Conservation (phyloP, 2,113 vertebrate species). For the Rhabdornis inornatus region DNA sequence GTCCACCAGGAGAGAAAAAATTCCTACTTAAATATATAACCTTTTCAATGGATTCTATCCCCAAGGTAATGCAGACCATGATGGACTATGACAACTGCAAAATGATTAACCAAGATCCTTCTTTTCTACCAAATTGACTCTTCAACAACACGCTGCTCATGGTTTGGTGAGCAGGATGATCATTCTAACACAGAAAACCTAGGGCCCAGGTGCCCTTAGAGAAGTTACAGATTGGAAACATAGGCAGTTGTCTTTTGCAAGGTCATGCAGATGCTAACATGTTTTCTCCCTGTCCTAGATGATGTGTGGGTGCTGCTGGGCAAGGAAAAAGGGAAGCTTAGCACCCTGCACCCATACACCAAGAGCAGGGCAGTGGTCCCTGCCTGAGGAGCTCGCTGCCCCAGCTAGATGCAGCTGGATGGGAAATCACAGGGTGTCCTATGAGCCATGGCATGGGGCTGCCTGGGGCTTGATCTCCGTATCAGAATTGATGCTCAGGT, state of each 20-base stretch:
- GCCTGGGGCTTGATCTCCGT: neutral
- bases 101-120: neutral
- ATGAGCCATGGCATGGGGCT: neutral
- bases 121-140: neutral
- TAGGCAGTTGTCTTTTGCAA: neutral
- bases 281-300: neutral
- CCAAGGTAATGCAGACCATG: neutral
- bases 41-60: neutral
- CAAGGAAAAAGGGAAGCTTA: neutral
- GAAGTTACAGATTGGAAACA: neutral
- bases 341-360: neutral
- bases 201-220: neutral
- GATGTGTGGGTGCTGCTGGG: fast-evolving
- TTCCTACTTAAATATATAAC: neutral
- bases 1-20: neutral
- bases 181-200: neutral
- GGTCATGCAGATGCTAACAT: fast-evolving
- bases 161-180: neutral
- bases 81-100: fast-evolving
- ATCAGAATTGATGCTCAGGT: neutral
- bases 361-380: neutral
- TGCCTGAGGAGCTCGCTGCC: neutral
- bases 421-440: neutral
- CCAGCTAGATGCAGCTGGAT: neutral
- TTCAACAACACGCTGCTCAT: neutral